Base-by-base conservation (phyloP, 2,113 vertebrate species). In the Lipophrys pholis region DNA sequence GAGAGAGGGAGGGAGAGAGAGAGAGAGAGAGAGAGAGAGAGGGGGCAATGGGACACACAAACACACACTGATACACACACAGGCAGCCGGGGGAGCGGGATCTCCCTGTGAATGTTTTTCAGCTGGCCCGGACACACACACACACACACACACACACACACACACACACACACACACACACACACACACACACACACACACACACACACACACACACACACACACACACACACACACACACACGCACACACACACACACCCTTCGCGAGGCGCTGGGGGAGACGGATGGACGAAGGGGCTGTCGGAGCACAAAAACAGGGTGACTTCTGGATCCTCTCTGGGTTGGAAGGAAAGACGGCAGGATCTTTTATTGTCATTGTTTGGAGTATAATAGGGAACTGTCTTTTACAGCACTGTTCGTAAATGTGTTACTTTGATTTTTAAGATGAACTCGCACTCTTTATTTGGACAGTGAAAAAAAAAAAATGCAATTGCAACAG, bases 261-360 rank as follows among this genome's bases (percentile, higher is more conserved):
- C 42, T 60, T 89, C 70, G n/a, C n/a, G 30, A 60, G 63, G 65
- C 83, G 66, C 63, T 30, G 1, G 51, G 51, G 43, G 14, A 12
- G 56, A 54, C 42, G 67, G 67, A 65, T 1, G 21, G 6, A 40
- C 1, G 50, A 49, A 54, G 21, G 67, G 90, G 73, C 66, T 81
- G 46, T 67, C 39, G 62, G 84, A 92, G 84, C 86, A 84, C 69
- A 90, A 85, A 30, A 87, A 88, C 84, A 89, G 92, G 90, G 94
- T 89, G 76, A 81, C 78, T 80, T 84, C 93, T 91, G 91, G 93
- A 93, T 93, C 92, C 80, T 70, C 88, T 51, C 82, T 84, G 84
- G 87, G 70, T 76, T 72, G 62, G 70, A 86, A 85, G 70, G 72
- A 79, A 60, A 8, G 73, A 83, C 74, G 78, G 73, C 87, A 74